Evolutionary conservation across 2,888 invertebrate species (phyloP).

Genomic region (Caenorhabditis panamensis): DNA sequence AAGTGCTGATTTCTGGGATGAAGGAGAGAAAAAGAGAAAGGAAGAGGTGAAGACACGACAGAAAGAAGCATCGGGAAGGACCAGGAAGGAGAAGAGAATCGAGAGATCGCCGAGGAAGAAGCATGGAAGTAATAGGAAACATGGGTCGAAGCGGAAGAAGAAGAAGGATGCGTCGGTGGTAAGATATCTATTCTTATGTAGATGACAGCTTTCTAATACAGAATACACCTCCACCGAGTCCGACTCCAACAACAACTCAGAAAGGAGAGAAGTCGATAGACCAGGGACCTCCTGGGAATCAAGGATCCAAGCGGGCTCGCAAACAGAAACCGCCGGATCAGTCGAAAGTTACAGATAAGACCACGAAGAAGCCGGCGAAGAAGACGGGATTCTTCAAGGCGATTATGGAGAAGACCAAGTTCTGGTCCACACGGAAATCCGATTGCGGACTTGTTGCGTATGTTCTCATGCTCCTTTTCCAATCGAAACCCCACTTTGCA

Average conservation of each 20-base stretch:
- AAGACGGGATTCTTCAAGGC: not conserved
- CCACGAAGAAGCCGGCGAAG: not conserved
- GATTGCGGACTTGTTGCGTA: not conserved
- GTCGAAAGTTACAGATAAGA: too few relatives aligned
- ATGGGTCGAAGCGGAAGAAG: not conserved
- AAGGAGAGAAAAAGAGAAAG: not conserved
- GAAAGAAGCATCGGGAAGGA: not conserved
- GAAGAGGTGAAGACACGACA: not conserved
- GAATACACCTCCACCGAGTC: not conserved
- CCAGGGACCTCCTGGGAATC: not conserved
- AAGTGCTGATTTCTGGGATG: not conserved
- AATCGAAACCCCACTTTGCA: not conserved
- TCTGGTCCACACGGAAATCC: not conserved
- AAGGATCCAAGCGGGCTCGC: not conserved
- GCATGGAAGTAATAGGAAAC: not conserved
- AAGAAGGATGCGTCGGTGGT: not conserved
- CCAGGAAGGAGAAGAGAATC: not conserved
- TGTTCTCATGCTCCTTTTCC: not conserved
- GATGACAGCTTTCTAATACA: not conserved
- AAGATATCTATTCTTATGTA: too few relatives aligned
- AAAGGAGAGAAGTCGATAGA: not conserved
- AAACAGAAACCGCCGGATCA: not conserved
- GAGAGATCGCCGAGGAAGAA: not conserved
- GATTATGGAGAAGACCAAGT: not conserved
- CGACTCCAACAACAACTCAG: not conserved